Percentiles rank a stretch among this genome's conserved stretches.
These are phyloP conservation scores for Liparis tanakae DNA, from an alignment of 2,797 vertebrate species.

Conservation along the genomic window DNA sequence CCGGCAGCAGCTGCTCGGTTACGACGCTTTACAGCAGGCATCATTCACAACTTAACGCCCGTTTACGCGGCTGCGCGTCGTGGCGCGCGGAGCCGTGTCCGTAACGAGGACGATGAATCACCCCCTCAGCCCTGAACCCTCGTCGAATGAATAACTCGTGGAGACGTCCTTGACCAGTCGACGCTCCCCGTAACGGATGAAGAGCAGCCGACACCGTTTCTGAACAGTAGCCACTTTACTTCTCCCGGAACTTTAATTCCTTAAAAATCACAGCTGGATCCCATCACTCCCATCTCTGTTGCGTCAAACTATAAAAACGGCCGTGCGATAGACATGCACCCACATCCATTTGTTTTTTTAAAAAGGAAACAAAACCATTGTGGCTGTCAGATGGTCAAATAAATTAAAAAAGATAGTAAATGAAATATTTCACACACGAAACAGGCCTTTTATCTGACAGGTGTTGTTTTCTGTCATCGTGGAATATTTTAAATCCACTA, in stretches of 20 bases:
- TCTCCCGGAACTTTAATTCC: neutral
- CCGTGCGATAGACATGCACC: neutral
- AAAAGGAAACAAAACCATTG: neutral
- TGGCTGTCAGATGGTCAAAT: neutral
- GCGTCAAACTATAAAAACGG: neutral
- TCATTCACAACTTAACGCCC: neutral
- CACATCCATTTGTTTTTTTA: neutral
- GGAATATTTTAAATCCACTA: neutral
- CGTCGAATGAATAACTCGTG: neutral
- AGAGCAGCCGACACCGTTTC: neutral
- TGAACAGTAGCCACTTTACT: slow-evolving; percentile 19
- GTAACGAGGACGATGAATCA: neutral
- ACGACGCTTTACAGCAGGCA: neutral
- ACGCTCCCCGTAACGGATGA: neutral
- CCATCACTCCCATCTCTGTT: neutral
- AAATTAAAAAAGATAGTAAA: neutral
- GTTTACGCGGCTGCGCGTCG: too few relatives aligned
- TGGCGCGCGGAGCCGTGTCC: slow-evolving; percentile 8
- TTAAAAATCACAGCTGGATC: neutral
- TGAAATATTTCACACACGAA: neutral
- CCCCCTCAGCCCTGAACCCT: slow-evolving; percentile 3
- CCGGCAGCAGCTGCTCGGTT: neutral
- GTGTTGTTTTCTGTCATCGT: neutral
- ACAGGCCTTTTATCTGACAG: neutral
- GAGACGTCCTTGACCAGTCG: neutral